Conservation (phyloP, 2,113 vertebrate species). For the Bagarius yarrelli region DNA sequence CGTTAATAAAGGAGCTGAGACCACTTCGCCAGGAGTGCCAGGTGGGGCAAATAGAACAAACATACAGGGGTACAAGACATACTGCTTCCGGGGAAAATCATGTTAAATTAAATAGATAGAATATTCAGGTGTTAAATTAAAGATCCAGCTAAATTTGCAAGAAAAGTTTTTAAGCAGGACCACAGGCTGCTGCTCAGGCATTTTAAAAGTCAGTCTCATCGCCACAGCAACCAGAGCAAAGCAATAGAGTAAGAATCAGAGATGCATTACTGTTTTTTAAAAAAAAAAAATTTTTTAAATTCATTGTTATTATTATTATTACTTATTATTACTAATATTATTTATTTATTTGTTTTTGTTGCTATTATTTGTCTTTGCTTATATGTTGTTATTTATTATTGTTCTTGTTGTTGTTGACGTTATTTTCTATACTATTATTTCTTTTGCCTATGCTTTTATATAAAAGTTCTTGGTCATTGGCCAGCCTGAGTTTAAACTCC, state of each 20-base stretch:
- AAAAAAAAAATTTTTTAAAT: no score
- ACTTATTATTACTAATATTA: no score
- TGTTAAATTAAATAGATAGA: neutral
- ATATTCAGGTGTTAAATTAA: neutral
- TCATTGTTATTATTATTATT: no score
- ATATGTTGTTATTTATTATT: no score
- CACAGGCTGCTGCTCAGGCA: neutral
- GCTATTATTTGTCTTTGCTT: no score
- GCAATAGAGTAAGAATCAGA: neutral
- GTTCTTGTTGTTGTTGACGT: no score
- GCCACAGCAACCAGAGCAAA: neutral
- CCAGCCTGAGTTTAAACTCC: neutral
- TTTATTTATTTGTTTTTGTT: no score
- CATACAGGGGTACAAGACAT: neutral
- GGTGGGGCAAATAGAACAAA: slow-evolving; percentile 66
- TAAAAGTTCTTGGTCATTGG: neutral
- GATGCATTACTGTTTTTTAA: neutral
- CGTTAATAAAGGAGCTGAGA: slow-evolving; percentile 91
- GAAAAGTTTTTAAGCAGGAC: neutral
- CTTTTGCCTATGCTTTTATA: neutral
- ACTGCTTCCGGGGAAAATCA: neutral
- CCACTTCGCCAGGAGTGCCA: slow-evolving; percentile 85
- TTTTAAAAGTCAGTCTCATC: neutral
- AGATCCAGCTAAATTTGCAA: neutral
- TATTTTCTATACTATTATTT: no score